phyloP scores from a whole-genome alignment of 2,797 vertebrate genomes.

The Pteropus rufus region DNA sequence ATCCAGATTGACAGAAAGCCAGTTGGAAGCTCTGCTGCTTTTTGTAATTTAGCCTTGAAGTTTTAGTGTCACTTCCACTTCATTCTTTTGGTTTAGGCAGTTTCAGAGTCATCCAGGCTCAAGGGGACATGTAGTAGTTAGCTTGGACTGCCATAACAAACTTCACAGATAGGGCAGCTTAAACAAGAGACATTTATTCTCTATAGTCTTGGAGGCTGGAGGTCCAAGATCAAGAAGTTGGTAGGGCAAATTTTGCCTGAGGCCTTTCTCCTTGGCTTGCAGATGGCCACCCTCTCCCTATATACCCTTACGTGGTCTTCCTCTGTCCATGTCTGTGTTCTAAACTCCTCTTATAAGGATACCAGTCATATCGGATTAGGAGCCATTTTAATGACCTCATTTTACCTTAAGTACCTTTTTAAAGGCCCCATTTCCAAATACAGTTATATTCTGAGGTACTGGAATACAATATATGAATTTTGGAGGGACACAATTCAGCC shows the following conservation, averaged over 20 bases:
- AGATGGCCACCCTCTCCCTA: not conserved
- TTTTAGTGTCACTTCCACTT: too few relatives aligned
- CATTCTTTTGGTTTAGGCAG: not conserved
- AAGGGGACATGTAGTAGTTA: accelerated
- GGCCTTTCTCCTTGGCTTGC: not conserved
- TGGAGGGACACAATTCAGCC: not conserved
- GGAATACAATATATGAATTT: not conserved
- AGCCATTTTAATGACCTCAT: not conserved
- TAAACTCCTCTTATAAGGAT: not conserved
- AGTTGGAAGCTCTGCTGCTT: not conserved
- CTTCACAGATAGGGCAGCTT: accelerated
- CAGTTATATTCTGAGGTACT: not conserved
- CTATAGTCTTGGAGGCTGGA: not conserved
- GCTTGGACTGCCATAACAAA: too few relatives aligned
- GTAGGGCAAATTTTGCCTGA: not conserved
- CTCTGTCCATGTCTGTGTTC: not conserved
- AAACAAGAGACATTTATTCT: not conserved
- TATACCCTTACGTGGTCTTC: accelerated
- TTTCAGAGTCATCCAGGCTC: too few relatives aligned
- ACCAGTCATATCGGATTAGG: not conserved
- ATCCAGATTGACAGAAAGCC: not conserved
- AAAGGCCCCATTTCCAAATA: not conserved
- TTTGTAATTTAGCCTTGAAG: not conserved
- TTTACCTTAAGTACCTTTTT: not conserved
- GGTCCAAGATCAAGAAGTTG: accelerated